Evolutionary conservation across 2,797 vertebrate species (phyloP).

Genomic region (Scomberomorus guttatus): DNA sequence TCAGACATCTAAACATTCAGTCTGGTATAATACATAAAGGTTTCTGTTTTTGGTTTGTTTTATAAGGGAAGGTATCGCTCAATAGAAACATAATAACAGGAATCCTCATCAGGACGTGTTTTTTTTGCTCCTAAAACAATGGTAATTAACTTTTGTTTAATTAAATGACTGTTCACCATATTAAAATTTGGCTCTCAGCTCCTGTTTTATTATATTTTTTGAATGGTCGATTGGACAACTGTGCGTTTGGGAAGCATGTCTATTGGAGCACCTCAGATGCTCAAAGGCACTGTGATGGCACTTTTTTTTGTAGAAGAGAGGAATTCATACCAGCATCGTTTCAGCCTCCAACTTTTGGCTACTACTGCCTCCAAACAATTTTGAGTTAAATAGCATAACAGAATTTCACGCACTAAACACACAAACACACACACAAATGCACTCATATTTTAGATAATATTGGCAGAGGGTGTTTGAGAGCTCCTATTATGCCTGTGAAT

Average conservation of each 20-base stretch:
- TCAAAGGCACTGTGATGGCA: not conserved
- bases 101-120: not conserved
- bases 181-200: not conserved
- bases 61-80: not conserved
- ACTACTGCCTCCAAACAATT: conserved; percentile 52
- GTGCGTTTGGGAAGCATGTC: not conserved
- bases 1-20: conserved; percentile 36
- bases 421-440: conserved; percentile 45
- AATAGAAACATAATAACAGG: not conserved
- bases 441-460: conserved; percentile 67
- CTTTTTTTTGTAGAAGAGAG: conserved; percentile 15
- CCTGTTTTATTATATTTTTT: not conserved
- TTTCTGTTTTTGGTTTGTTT: conserved; percentile 13
- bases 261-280: not conserved
- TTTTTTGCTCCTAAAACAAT: not conserved
- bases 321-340: conserved; percentile 27
- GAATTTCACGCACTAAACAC: conserved; percentile 44
- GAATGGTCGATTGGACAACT: conserved; percentile 6
- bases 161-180: not conserved
- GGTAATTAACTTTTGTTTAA: not conserved
- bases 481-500: conserved; percentile 75
- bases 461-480: conserved; percentile 72
- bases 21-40: not conserved
- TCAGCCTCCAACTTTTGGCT: conserved; percentile 37
- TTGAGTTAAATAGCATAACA: conserved; percentile 47